Conservation (phyloP, 2,888 invertebrate genomes). For the Salpingus planirostris region DNA sequence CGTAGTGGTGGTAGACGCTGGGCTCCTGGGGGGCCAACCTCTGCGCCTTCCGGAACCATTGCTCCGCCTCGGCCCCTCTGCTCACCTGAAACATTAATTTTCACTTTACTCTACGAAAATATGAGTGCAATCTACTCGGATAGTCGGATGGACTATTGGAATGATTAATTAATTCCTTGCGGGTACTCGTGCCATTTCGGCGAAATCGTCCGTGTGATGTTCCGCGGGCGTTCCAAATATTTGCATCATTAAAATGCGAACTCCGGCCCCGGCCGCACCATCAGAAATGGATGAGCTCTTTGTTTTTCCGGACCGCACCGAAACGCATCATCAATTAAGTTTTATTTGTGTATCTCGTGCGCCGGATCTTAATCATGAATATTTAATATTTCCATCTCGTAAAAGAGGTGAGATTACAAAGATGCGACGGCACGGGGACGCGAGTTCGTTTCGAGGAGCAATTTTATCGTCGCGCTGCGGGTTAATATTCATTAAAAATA, state of each 20-base stretch:
- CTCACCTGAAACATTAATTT: constrained; percentile 54
- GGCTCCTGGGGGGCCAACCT: constrained; percentile 75
- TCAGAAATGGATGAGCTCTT: constrained; percentile 15
- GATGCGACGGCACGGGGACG: constrained; percentile 9
- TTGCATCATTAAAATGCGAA: constrained; percentile 17
- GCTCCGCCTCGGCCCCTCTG: constrained; percentile 73
- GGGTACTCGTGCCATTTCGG: too few species aligned
- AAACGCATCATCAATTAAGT: constrained; percentile 16
- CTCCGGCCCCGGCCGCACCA: constrained; percentile 4
- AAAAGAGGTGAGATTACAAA: constrained; percentile 14
- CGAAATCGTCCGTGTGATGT: constrained; percentile 12
- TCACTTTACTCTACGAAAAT: constrained; percentile 6
- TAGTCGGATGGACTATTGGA: too few species aligned
- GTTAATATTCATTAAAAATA: constrained; percentile 17
- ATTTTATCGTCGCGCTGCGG: constrained; percentile 13
- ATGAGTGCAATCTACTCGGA: too few species aligned
- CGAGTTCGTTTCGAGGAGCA: constrained; percentile 11
- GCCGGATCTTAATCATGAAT: constrained; percentile 13
- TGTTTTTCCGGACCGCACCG: constrained; percentile 11
- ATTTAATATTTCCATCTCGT: constrained; percentile 15
- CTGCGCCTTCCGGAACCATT: constrained; percentile 80
- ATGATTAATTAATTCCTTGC: too few species aligned
- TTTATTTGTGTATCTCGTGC: constrained; percentile 15
- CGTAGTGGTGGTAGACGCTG: constrained; percentile 82
- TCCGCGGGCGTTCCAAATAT: constrained; percentile 16